A percentile compares a stretch with the other conserved stretches of the same genome.
phyloP scores from a whole-genome alignment of 2,888 invertebrate species.

The Rhagonycha lutea region DNA sequence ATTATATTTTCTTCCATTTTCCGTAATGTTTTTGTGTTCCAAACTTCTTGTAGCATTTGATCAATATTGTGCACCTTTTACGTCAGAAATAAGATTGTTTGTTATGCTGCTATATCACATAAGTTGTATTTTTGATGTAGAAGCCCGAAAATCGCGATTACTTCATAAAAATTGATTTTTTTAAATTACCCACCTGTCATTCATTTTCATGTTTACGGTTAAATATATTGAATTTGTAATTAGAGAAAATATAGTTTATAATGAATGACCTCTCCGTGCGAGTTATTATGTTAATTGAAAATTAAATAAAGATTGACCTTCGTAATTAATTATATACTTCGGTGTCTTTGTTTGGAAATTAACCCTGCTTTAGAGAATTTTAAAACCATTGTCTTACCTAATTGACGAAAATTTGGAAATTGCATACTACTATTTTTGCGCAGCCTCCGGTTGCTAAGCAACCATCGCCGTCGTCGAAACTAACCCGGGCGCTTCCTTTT shows the following conservation, averaged over 20 bases:
- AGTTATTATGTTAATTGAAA: neutral
- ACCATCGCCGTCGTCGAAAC: constrained; percentile 39
- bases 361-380: neutral
- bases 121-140: neutral
- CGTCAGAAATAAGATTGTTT: neutral
- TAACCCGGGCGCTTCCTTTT: constrained; percentile 39
- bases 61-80: constrained; percentile 1
- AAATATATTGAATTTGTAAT: neutral
- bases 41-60: neutral
- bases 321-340: neutral
- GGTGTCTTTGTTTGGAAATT: neutral
- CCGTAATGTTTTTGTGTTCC: neutral
- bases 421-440: constrained; percentile 30
- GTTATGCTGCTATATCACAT: neutral
- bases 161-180: neutral
- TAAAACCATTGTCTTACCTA: neutral
- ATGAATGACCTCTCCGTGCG: neutral
- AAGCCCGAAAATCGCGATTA: neutral
- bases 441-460: constrained; percentile 46
- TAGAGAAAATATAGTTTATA: neutral
- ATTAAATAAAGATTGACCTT: neutral
- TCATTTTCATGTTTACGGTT: neutral
- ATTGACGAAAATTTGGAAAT: constrained; percentile 11
- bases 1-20: neutral
- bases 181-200: neutral